A percentile compares a stretch with the other conserved stretches of the same genome.
Evolutionary conservation across 2,113 vertebrate genomes (phyloP).

Genomic region (Notechis scutatus): DNA sequence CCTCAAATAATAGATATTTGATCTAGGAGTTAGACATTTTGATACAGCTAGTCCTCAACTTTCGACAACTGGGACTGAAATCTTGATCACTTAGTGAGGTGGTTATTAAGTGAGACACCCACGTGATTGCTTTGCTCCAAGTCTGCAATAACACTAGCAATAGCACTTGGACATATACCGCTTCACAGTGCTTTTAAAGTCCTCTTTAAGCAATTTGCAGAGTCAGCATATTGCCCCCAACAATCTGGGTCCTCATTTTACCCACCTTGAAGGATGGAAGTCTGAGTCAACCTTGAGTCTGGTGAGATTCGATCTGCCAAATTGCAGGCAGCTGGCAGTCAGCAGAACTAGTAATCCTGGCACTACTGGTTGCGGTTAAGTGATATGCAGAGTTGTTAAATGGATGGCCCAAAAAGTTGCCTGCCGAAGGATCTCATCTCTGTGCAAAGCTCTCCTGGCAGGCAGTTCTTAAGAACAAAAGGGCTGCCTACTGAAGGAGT

Average conservation of each 20-base stretch:
- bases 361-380: not conserved
- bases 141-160: not conserved
- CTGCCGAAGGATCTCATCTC: not conserved
- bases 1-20: not conserved
- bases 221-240: too few species aligned
- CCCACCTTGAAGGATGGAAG: too few species aligned
- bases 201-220: too few species aligned
- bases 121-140: not conserved
- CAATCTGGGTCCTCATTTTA: too few species aligned
- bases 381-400: not conserved
- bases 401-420: not conserved
- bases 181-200: too few species aligned
- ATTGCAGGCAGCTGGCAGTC: too few species aligned
- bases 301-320: too few species aligned
- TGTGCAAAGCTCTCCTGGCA: not conserved
- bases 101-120: not conserved
- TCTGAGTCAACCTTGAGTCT: too few species aligned
- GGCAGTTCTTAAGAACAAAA: not conserved
- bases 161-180: too few species aligned
- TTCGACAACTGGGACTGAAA: not conserved
- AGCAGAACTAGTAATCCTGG: not conserved
- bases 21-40: not conserved
- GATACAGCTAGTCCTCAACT: not conserved
- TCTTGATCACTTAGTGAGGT: not conserved
- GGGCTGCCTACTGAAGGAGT: not conserved